Base-by-base conservation (phyloP, 2,113 vertebrate species). In the Plotosus lineatus region DNA sequence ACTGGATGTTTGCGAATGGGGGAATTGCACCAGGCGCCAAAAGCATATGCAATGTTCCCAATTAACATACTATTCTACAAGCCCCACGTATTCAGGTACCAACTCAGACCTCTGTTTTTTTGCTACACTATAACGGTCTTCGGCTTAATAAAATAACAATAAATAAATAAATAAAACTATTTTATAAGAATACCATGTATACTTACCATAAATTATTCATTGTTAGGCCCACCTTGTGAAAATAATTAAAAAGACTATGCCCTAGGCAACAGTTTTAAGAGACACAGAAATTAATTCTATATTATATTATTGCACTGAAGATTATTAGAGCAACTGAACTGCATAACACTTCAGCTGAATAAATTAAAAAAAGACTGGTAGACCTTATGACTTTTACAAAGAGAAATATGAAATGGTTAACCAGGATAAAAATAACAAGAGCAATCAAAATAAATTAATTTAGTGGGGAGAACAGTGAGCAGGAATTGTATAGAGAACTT, bases 21-120 rank as follows among this genome's bases (percentile, higher is more conserved):
- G 84, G 87, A 83, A 85, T 75, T 40, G 84, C 78, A 79, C 74
- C 71, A 69, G 88, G 87, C 84, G 87, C 78, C 86, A 88, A 89
- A 82, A 85, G 86, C 88, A 90, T 88, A 90, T 89, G 84, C 86
- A 87, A 79, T 83, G 73, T 56, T 77, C 84, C 88, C 87, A 89
- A 90, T 92, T 91, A 93, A 89, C 87, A 87, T 91, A 87, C 89
- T 90, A 90, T 91, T 92, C 91, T 88, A 38, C 19, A 85, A 79
- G 88, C 86, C 74, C 55, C 81, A 80, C 88, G 89, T 85, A 61
- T 51, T 86, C 86, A 90, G 87, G 84, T 85, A 74, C 74, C 55
- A 72, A 71, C 82, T 77, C 85, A 33, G 71, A 68, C 84, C 65
- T 82, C 51, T n/a, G 36, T 75, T 82, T 82, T 56, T 65, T 58